A percentile compares a stretch with the other conserved stretches of the same genome.
phyloP scores from a whole-genome alignment of 2,888 invertebrate genomes.

The Lacanobia oleracea region DNA sequence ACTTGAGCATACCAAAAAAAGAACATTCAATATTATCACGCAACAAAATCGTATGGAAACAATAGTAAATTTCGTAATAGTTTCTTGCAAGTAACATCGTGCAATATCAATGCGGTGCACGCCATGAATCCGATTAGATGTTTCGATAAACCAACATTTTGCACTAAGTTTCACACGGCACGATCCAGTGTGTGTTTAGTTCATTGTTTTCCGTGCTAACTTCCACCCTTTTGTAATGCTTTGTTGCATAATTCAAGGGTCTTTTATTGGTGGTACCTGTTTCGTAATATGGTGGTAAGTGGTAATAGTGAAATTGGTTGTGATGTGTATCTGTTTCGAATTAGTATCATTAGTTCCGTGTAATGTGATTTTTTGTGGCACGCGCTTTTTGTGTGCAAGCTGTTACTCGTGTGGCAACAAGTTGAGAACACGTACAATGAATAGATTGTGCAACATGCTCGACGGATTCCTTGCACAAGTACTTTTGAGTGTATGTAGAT shows the following conservation, averaged over 20 bases:
- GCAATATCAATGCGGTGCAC: constrained; percentile 77
- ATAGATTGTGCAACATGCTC: constrained; percentile 34
- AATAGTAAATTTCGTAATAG: constrained; percentile 75
- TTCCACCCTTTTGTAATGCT: constrained; percentile 71
- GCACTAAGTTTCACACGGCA: constrained; percentile 76
- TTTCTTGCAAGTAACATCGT: constrained; percentile 78
- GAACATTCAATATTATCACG: constrained; percentile 66
- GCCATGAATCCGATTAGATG: constrained; percentile 79
- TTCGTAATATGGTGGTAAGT: constrained; percentile 61
- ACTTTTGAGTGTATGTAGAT: not conserved
- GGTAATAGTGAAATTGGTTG: constrained; percentile 59
- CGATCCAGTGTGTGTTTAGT: constrained; percentile 69
- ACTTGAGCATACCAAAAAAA: constrained; percentile 57
- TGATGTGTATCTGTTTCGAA: constrained; percentile 58
- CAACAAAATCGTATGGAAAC: constrained; percentile 76
- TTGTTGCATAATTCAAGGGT: constrained; percentile 74
- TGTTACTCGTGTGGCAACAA: constrained; percentile 50
- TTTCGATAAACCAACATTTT: constrained; percentile 76
- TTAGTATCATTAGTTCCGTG: constrained; percentile 49
- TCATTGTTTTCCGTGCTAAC: constrained; percentile 76
- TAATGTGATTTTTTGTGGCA: constrained; percentile 58
- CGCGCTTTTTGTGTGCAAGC: constrained; percentile 48
- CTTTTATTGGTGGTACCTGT: constrained; percentile 59
- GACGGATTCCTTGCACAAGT: not conserved
- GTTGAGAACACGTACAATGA: constrained; percentile 46